phyloP scores from a whole-genome alignment of 2,888 invertebrate genomes.

The Lymantria dispar region DNA sequence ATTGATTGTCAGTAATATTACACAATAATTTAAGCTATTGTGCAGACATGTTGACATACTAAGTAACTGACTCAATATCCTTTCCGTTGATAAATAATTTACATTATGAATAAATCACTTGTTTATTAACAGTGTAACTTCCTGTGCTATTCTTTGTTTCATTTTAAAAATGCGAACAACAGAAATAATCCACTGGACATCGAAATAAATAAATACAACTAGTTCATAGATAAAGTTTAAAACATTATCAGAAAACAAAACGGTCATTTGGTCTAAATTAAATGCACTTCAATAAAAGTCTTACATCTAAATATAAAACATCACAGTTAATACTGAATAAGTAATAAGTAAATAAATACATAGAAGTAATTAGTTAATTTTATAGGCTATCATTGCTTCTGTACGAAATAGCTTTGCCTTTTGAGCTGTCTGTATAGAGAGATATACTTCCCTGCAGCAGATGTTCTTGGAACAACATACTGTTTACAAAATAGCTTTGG shows the following conservation, averaged over 20 bases:
- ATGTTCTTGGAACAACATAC: conserved; percentile 91
- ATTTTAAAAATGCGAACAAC: conserved; percentile 9
- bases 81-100: conserved; percentile 11
- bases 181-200: conserved; percentile 14
- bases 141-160: conserved; percentile 16
- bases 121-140: not conserved
- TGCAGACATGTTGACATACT: conserved; percentile 10
- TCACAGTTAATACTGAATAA: conserved; percentile 80
- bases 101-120: conserved; percentile 3
- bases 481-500: conserved; percentile 89
- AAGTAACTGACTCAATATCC: conserved; percentile 13
- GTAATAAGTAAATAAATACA: conserved; percentile 61
- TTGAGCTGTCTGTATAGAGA: conserved; percentile 89
- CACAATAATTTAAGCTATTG: conserved; percentile 13
- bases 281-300: conserved; percentile 71
- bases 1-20: conserved; percentile 10
- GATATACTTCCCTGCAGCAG: conserved; percentile 92
- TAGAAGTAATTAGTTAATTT: conserved; percentile 37
- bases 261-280: conserved; percentile 72
- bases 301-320: conserved; percentile 69
- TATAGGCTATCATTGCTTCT: conserved; percentile 65
- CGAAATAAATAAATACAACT: conserved; percentile 27
- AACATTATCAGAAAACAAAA: conserved; percentile 42
- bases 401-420: conserved; percentile 72
- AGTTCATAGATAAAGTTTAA: conserved; percentile 29